Evolutionary conservation across 1,140 invertebrate species (phyloP).

Genomic region (Episyrphus balteatus): DNA sequence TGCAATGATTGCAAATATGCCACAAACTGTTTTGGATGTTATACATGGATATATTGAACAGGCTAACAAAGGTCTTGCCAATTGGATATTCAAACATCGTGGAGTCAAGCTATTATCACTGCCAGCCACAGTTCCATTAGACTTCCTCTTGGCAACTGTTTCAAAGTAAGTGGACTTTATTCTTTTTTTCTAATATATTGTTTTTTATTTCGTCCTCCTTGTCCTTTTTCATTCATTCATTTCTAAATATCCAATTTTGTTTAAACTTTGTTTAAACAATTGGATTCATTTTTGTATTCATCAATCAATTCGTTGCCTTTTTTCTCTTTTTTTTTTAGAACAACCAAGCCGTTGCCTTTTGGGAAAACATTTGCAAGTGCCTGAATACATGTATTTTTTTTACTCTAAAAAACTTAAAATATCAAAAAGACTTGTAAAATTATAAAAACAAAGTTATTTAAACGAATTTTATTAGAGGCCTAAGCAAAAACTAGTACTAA

Average conservation of each 20-base stretch:
- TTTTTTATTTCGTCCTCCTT: not conserved
- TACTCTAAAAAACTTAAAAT: too few relatives aligned
- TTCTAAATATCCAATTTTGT: not conserved
- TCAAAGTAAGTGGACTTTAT: constrained; percentile 55
- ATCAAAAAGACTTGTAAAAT: too few relatives aligned
- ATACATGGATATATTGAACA: constrained; percentile 87
- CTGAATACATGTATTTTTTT: constrained; percentile 1
- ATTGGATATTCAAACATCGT: constrained; percentile 76
- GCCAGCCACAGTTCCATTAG: constrained; percentile 74
- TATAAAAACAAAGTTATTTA: too few relatives aligned
- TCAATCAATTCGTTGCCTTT: not conserved
- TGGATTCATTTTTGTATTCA: too few relatives aligned
- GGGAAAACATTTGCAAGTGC: constrained; percentile 13
- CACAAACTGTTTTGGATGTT: constrained; percentile 71
- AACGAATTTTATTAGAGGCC: too few relatives aligned
- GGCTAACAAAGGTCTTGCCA: constrained; percentile 79
- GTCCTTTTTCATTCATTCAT: constrained; percentile 3
- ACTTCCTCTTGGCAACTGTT: constrained; percentile 71
- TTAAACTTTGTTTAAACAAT: not conserved
- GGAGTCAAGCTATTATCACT: constrained; percentile 70
- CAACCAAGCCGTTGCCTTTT: constrained; percentile 14
- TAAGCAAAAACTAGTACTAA: too few relatives aligned
- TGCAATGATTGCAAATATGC: constrained; percentile 72
- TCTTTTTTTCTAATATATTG: not conserved
- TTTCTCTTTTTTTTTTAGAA: constrained; percentile 11